Evolutionary conservation across 2,113 vertebrate genomes (phyloP).

Genomic region (Aptenodytes forsteri): DNA sequence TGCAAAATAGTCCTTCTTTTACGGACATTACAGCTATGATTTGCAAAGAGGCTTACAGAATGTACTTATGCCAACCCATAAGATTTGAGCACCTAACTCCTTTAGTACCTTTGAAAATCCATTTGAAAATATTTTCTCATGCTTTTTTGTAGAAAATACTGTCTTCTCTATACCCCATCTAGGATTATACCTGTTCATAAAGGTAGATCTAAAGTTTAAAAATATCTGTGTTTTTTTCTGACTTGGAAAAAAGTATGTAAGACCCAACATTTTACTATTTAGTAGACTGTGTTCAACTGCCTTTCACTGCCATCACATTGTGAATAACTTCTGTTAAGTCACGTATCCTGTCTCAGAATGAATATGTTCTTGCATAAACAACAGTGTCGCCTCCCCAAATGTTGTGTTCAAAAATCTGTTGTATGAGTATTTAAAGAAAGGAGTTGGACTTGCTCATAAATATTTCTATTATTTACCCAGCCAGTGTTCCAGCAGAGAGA

Average conservation of each 20-base stretch:
- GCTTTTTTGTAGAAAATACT: not conserved
- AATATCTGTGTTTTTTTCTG: not conserved
- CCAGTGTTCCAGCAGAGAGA: not conserved
- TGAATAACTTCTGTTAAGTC: not conserved
- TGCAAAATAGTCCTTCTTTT: not conserved
- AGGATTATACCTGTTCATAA: not conserved
- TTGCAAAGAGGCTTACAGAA: not conserved
- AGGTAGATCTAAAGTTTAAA: not conserved
- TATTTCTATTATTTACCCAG: not conserved
- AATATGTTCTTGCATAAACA: not conserved
- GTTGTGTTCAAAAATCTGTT: not conserved
- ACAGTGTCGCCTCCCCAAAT: not conserved
- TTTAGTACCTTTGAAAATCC: not conserved
- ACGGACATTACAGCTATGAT: not conserved
- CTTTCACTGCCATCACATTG: not conserved
- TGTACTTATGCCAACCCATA: not conserved
- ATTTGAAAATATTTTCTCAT: not conserved
- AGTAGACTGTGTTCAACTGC: not conserved
- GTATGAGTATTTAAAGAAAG: not conserved
- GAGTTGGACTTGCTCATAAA: not conserved
- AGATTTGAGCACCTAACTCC: not conserved
- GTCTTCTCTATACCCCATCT: not conserved
- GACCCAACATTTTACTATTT: not conserved
- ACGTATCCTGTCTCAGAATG: not conserved
- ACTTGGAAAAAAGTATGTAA: not conserved